Evolutionary conservation across 2,113 vertebrate species (phyloP).

Genomic region (Phylloscopus whistleri): DNA sequence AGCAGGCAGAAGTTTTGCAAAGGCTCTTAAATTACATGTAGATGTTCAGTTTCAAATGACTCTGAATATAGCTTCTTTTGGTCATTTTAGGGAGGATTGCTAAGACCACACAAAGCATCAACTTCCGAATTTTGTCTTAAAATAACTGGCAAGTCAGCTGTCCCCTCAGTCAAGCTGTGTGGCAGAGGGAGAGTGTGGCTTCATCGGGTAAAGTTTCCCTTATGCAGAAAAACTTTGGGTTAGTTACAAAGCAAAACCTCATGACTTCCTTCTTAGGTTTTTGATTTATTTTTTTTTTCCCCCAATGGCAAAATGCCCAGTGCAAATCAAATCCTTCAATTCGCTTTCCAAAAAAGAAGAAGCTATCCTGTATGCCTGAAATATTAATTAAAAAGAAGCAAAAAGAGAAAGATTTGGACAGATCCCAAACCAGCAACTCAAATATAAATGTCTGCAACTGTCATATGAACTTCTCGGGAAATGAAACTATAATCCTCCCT

Average conservation of each 20-base stretch:
- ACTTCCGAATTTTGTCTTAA: neutral
- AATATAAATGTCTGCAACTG: conserved; percentile 46
- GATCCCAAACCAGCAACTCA: conserved; percentile 49
- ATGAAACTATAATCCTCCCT: conserved; percentile 57
- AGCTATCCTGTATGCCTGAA: conserved; percentile 1
- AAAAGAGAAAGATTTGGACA: conserved; percentile 38
- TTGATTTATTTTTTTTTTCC: neutral
- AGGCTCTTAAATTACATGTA: neutral
- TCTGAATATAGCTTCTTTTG: neutral
- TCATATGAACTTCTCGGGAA: conserved; percentile 27
- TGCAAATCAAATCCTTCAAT: conserved; percentile 20
- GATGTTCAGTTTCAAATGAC: neutral
- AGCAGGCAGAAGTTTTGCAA: neutral
- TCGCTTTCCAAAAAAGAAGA: neutral
- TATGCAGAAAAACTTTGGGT: neutral
- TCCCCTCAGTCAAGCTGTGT: neutral
- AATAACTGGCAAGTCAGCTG: neutral
- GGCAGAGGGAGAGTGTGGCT: neutral
- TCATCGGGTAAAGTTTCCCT: neutral
- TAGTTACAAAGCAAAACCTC: neutral
- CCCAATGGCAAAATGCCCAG: conserved; percentile 12
- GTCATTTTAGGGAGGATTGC: neutral
- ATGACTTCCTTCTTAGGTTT: neutral
- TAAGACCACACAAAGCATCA: neutral
- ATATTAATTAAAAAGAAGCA: conserved; percentile 40